phyloP scores from a whole-genome alignment of 2,888 invertebrate species.

The Polietes domitor region DNA sequence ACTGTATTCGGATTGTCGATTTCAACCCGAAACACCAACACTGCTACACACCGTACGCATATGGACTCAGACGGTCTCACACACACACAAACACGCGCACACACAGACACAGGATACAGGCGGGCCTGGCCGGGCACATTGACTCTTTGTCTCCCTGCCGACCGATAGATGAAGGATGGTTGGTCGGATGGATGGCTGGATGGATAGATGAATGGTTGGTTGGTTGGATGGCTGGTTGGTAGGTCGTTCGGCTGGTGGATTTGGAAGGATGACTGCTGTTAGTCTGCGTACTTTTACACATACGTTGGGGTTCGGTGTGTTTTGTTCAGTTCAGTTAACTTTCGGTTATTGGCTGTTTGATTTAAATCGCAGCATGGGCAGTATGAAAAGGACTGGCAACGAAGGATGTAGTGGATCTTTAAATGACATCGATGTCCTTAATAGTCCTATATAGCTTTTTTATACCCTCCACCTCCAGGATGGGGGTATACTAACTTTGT shows the following conservation, averaged over 20 bases:
- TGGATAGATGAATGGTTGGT: neutral
- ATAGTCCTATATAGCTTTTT: too few species aligned
- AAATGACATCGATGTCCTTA: too few species aligned
- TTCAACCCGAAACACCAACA: constrained; percentile 57
- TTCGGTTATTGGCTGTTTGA: constrained; percentile 31
- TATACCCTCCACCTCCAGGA: too few species aligned
- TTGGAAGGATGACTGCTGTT: constrained; percentile 2
- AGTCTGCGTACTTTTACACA: neutral
- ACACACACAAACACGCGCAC: neutral
- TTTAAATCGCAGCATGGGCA: neutral
- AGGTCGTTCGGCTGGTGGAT: constrained; percentile 4
- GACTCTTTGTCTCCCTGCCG: constrained; percentile 37
- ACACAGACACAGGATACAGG: too few species aligned
- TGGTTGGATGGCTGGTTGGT: constrained; percentile 17
- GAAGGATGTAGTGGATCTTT: too few species aligned
- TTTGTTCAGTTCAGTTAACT: constrained; percentile 41
- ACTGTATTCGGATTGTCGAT: constrained; percentile 72
- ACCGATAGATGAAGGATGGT: constrained; percentile 36
- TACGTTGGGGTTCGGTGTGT: constrained; percentile 1
- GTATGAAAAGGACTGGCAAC: neutral
- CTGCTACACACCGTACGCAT: constrained; percentile 3
- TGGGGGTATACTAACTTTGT: too few species aligned
- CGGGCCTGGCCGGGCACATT: constrained; percentile 6
- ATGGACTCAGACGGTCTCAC: neutral
- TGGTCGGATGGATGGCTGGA: constrained; percentile 3